Evolutionary conservation across 2,113 vertebrate genomes (phyloP).

Genomic region (Spermophilus dauricus): DNA sequence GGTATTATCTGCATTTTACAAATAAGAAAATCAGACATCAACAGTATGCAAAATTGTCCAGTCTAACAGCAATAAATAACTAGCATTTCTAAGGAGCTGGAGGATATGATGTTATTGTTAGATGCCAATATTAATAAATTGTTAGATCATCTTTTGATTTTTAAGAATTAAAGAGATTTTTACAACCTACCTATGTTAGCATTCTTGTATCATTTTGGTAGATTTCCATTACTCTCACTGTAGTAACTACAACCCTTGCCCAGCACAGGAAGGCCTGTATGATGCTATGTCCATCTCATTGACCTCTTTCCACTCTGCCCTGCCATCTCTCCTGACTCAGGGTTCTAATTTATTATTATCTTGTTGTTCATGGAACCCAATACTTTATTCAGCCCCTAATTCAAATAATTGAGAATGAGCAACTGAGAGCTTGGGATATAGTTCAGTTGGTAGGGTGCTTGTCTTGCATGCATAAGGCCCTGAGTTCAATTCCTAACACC

Average conservation of each 20-base stretch:
- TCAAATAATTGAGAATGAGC: background rate
- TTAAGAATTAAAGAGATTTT: background rate
- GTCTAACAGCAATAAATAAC: background rate
- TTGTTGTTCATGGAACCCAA: background rate
- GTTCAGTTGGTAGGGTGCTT: no score
- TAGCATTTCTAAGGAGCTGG: background rate
- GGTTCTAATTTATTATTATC: background rate
- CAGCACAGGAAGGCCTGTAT: background rate
- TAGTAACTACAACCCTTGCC: background rate
- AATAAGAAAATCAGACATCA: background rate
- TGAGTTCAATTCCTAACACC: no score
- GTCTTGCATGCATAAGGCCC: no score
- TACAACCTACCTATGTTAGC: background rate
- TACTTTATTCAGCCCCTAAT: background rate
- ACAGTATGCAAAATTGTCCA: background rate
- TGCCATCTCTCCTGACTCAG: background rate
- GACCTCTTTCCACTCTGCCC: background rate
- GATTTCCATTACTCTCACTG: background rate
- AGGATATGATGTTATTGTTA: background rate
- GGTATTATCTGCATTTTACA: background rate
- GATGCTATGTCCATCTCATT: fast-evolving
- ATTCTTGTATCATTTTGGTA: background rate
- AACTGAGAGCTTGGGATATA: no score
- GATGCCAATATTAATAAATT: background rate
- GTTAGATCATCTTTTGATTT: background rate